Evolutionary conservation across 2,797 vertebrate genomes (phyloP), one percentile per base, ranked within the genome.

Genomic region (Chiloscyllium punctatum): DNA sequence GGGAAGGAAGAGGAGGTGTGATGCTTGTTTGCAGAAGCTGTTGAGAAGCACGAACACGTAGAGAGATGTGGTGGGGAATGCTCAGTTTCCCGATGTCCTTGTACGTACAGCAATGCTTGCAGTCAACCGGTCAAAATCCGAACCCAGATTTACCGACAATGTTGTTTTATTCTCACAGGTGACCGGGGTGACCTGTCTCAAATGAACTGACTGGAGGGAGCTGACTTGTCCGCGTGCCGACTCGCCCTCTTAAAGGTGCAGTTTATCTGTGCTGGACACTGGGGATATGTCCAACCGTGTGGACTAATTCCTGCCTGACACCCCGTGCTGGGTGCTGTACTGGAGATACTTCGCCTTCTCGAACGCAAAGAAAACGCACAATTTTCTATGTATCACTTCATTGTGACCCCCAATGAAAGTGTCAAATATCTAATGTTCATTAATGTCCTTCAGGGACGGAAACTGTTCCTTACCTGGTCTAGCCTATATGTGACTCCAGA

Each of bases 311-410:
- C 21, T 7, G 18, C 30, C 1, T 16, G 30, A 90, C 27, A 30
- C 0, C 27, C 0, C 5, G 2, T 42, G 37, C 7, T 21, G 57
- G 1, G 0, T 33, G 66, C 23, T 37, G 23, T 3, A 21, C n/a
- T 68, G 11, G 90, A 57, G 57, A 18, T 48, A 48, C 82, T 6
- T 9, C 21, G 21, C 25, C n/a, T 42, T 16, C 16, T 3, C 79
- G 42, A 42, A 37, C 5, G 5, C 79, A 23, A 21, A 3, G 37
- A 8, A 0, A 84, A 25, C 42, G 42, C 82, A 23, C 5, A 23
- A 25, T 84, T 48, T 16, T 16, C 18, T 62, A 11, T 11, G 8
- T 7, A 9, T 7, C 42, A 25, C 37, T 48, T 86, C 21, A 23
- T 48, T 21, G 4, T 86, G 42, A 8, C 37, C 84, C 84, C 53